Conservation (phyloP, 2,888 invertebrate genomes). For the Melanchra persicariae region DNA sequence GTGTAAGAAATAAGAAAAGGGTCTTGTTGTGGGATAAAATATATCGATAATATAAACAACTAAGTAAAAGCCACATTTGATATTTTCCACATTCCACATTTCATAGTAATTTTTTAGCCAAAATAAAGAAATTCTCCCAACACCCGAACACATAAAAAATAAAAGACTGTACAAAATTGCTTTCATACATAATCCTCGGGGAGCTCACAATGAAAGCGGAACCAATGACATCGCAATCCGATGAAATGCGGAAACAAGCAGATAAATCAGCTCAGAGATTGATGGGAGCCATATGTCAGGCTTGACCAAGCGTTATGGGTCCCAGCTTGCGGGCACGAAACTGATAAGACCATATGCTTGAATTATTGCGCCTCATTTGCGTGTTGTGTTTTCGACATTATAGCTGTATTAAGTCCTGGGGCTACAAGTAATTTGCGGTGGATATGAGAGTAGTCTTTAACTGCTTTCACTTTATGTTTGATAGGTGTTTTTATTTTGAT, state of each 20-base stretch:
- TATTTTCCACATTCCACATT: too few relatives aligned
- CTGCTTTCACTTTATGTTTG: constrained; percentile 43
- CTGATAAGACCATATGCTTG: constrained; percentile 47
- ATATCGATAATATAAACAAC: neutral
- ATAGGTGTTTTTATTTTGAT: constrained; percentile 32
- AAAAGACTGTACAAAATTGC: constrained; percentile 37
- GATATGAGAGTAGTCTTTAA: constrained; percentile 19
- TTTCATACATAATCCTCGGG: constrained; percentile 18
- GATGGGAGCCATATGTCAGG: constrained; percentile 57
- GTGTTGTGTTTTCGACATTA: constrained; percentile 35
- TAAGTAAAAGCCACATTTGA: too few relatives aligned
- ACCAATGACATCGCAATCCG: constrained; percentile 48
- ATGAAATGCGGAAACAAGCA: constrained; percentile 53
- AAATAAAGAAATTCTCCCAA: neutral
- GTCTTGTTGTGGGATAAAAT: neutral
- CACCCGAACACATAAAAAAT: constrained; percentile 16
- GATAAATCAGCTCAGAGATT: constrained; percentile 59
- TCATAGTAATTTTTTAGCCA: neutral
- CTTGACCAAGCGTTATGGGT: constrained; percentile 46
- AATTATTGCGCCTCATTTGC: constrained; percentile 51
- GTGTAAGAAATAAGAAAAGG: neutral
- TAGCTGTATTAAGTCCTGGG: constrained; percentile 38
- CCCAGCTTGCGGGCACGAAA: constrained; percentile 12
- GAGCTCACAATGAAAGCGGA: constrained; percentile 19
- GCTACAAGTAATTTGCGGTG: constrained; percentile 38